Evolutionary conservation across 2,797 vertebrate species (phyloP), one percentile per base, ranked within the genome.

Genomic region (Vipera latastei): DNA sequence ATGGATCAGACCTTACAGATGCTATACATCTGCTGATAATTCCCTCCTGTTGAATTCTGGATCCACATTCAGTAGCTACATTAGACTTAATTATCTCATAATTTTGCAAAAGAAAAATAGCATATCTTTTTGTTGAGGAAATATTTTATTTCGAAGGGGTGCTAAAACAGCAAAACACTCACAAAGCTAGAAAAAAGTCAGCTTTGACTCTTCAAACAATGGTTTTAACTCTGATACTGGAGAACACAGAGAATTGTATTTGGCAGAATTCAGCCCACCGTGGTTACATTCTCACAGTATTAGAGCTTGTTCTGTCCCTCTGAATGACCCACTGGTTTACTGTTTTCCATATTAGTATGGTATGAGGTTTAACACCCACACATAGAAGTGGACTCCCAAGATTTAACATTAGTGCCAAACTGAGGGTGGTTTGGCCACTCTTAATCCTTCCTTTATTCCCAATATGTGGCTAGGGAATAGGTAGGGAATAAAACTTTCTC

Each of bases 271-370:
- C 55, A 56, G 48, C 55, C 56, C 26, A 85, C 59, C 53, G 26
- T 87, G 38, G 55, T 87, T 90, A 73, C 55, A 22, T 51, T 93
- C 83, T 59, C 59, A 85, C 25, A 63, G 32, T 86, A 60, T 51
- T 78, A 89, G 88, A 85, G 57, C 57, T 89, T 83, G 88, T 12
- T 86, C 55, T 56, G 57, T 73, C 73, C 57, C 59, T 86, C 14
- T 85, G 48, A 51, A 32, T 89, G 86, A 91, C 57, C n/a, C n/a
- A 56, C 32, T n/a, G 59, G 25, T 18, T 90, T 90, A 55, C 69
- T 63, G 22, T 91, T 88, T 86, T 88, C 69, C 78, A 59, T 89
- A 85, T 61, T 91, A 85, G 57, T 91, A 63, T 89, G 86, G 48
- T 85, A 85, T 89, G 57, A 85, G 63, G 26, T 48, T 91, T 85